Evolutionary conservation across 1,140 invertebrate genomes (phyloP).

Genomic region (Andricus grossulariae): DNA sequence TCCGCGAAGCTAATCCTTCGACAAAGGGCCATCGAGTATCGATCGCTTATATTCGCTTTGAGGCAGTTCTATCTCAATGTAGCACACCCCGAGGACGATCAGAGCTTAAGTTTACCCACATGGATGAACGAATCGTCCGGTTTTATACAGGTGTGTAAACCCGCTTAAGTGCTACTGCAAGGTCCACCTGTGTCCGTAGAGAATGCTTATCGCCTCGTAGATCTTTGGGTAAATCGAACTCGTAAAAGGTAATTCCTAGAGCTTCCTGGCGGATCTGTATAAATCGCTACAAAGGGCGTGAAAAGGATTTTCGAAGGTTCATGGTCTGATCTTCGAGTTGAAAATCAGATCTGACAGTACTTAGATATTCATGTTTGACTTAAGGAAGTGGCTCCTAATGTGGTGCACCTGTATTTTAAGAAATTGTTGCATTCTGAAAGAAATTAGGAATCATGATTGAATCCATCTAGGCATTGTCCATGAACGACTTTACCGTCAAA

Average conservation of each 20-base stretch:
- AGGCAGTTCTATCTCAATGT: conserved; percentile 49
- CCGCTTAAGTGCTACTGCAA: conserved; percentile 11
- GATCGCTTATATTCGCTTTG: conserved; percentile 70
- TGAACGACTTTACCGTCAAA: no score
- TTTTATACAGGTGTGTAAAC: conserved; percentile 26
- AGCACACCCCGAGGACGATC: conserved; percentile 42
- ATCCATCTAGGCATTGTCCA: no score
- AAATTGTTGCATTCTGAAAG: no score
- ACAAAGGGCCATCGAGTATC: conserved; percentile 72
- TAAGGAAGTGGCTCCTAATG: no score
- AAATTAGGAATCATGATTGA: no score
- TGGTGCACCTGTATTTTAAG: no score
- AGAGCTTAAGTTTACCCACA: conserved; percentile 48
- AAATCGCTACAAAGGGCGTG: no score
- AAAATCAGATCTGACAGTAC: no score
- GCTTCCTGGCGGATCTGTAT: background rate
- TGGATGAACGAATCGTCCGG: conserved; percentile 11
- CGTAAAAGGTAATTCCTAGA: background rate
- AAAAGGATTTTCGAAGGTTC: no score
- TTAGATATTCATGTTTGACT: no score
- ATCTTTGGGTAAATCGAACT: background rate
- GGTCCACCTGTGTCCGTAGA: conserved; percentile 16
- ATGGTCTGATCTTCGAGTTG: no score
- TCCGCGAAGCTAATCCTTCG: conserved; percentile 64
- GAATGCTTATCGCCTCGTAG: conserved; percentile 1